These are phyloP conservation scores for Musca vetustissima DNA, from an alignment of 1,140 invertebrate species.

Conservation along the genomic window DNA sequence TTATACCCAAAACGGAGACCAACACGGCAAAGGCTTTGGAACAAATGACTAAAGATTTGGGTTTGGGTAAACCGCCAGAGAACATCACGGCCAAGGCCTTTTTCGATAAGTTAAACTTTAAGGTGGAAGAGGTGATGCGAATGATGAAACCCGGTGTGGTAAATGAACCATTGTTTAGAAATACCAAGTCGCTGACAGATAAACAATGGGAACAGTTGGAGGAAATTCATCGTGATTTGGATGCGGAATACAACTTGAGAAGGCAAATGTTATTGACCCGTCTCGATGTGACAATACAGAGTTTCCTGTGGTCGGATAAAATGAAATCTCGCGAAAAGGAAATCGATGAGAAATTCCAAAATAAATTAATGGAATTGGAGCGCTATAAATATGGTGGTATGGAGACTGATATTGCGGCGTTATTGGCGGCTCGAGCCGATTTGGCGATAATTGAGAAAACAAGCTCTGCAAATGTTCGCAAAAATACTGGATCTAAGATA, in stretches of 20 bases:
- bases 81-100: constrained; percentile 75
- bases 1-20: constrained; percentile 70
- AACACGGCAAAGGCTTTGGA: constrained; percentile 76
- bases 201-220: constrained; percentile 81
- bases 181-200: constrained; percentile 64
- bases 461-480: constrained; percentile 74
- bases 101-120: constrained; percentile 76
- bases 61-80: constrained; percentile 82
- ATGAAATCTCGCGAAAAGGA: constrained; percentile 72
- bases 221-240: constrained; percentile 69
- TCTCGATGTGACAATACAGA: constrained; percentile 91
- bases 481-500: constrained; percentile 77
- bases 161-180: constrained; percentile 79
- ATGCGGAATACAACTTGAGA: constrained; percentile 79
- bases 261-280: constrained; percentile 87
- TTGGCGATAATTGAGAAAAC: constrained; percentile 86
- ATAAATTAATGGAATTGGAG: constrained; percentile 65
- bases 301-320: constrained; percentile 90
- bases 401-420: constrained; percentile 68
- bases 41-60: constrained; percentile 73
- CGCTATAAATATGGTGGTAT: constrained; percentile 57
- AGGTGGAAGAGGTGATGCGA: constrained; percentile 70
- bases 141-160: constrained; percentile 59
- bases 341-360: constrained; percentile 70
- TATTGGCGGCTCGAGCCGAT: constrained; percentile 81